Evolutionary conservation across 2,113 vertebrate species (phyloP), one percentile per base, ranked within the genome.

Genomic region (Scartelaos histophorus): DNA sequence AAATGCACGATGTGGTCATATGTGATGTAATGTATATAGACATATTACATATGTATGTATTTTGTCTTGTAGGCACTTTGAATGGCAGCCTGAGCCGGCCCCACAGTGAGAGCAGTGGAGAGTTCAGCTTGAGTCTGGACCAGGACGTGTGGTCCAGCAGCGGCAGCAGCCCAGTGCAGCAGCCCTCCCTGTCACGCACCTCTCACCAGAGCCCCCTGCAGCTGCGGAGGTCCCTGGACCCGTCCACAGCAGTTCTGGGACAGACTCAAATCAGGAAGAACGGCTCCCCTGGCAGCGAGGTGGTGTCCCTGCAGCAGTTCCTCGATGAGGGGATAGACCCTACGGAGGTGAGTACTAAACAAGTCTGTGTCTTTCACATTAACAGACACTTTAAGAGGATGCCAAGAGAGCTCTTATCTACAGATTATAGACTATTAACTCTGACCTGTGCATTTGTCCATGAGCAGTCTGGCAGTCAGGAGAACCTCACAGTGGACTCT

Each of bases 41-140:
- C 29, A 21, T 21, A 0, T 7, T 10, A 11, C 38, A 7, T 38
- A 38, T 17, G 61, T 12, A 35, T 11, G 29, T 29, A 29, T 66
- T 2, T 47, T 46, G 45, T 66, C 13, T 66, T 25, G 19, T 94
- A 97, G 97, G 96, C 90, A 91, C 94, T 17, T 34, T 94, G 86
- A 95, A 93, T 85, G 95, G 90, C 71, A 89, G 70, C 81, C 92
- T 94, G 75, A 97, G 95, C 92, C 90, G 97, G 65, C 96, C 97
- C 0, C 98, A 97, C 47, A 98, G 97, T 24, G 96, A 98, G 92
- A 98, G 97, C 94, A 98, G 97, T 11, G 97, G 97, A 0, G 98
- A 99, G 82, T 97, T 97, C 84, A 97, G 95, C 74, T 92, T 96
- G 29, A 93, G 94, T 16, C 90, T 96, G 38, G 96, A 98, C 70